Percentiles rank a stretch among this genome's conserved stretches.
phyloP scores from a whole-genome alignment of 23 tunicate species.

The Diplosoma virens region DNA sequence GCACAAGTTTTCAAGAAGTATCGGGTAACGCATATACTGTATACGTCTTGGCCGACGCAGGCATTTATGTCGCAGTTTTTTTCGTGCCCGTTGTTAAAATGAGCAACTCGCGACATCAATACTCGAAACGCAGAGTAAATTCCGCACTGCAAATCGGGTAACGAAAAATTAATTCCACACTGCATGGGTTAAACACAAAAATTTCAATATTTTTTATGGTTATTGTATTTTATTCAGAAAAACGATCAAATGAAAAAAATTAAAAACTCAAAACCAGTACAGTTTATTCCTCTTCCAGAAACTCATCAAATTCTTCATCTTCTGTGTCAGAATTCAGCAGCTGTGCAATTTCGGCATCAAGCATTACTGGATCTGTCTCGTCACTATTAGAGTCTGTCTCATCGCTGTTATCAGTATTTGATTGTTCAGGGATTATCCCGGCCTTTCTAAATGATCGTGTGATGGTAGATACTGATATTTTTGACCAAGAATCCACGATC shows the following conservation, averaged over 20 bases:
- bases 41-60: background rate
- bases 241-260: slow-evolving; percentile 47
- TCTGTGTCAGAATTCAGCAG: slow-evolving; percentile 52
- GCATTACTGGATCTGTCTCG: slow-evolving; percentile 55
- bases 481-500: slow-evolving; percentile 52
- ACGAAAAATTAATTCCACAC: too few species aligned
- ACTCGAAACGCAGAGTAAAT: background rate
- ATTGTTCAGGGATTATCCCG: slow-evolving; percentile 50
- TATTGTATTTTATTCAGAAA: slow-evolving; percentile 32
- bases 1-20: slow-evolving; percentile 26
- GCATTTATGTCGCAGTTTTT: background rate
- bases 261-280: slow-evolving; percentile 45
- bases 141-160: background rate
- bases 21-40: too few species aligned
- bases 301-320: slow-evolving; percentile 40
- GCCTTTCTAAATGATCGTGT: slow-evolving; percentile 48
- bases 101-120: background rate
- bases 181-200: background rate
- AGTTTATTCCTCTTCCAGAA: slow-evolving; percentile 48
- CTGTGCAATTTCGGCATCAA: slow-evolving; percentile 56
- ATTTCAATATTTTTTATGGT: slow-evolving; percentile 37
- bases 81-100: background rate
- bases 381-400: slow-evolving; percentile 46
- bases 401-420: slow-evolving; percentile 42
- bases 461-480: slow-evolving; percentile 56